phyloP scores from a whole-genome alignment of 2,113 vertebrate species.

The Pedetes capensis region DNA sequence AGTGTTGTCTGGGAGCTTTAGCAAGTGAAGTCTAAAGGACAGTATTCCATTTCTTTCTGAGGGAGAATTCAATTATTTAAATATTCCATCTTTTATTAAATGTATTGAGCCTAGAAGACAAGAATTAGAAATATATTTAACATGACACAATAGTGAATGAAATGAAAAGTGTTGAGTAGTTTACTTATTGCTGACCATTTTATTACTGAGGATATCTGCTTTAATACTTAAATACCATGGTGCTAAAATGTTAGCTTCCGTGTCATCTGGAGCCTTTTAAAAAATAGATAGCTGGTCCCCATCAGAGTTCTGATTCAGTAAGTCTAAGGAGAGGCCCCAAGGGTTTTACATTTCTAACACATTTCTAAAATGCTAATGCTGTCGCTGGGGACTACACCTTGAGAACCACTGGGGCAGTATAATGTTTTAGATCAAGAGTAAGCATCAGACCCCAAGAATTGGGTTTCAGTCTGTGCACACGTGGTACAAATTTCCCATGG shows the following conservation, averaged over 20 bases:
- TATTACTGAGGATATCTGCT: background rate
- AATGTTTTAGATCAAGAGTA: background rate
- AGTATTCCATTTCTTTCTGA: background rate
- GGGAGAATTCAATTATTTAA: background rate
- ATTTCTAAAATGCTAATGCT: background rate
- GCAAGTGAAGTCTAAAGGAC: background rate
- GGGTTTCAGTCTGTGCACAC: background rate
- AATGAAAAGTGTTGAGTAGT: background rate
- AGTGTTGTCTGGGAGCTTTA: background rate
- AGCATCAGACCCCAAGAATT: background rate
- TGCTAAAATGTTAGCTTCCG: background rate
- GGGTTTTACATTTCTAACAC: background rate
- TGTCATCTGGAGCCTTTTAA: background rate
- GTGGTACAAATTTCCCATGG: background rate
- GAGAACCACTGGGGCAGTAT: background rate
- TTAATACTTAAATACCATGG: background rate
- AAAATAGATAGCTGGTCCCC: background rate
- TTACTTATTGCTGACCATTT: background rate
- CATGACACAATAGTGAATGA: background rate
- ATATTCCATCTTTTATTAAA: background rate
- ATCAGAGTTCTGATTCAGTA: background rate
- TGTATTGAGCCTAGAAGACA: constrained; percentile 8
- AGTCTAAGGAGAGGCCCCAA: background rate
- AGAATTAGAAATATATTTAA: background rate
- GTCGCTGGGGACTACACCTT: background rate